Conservation (phyloP, 2,888 invertebrate genomes). For the Tethea ocularis region DNA sequence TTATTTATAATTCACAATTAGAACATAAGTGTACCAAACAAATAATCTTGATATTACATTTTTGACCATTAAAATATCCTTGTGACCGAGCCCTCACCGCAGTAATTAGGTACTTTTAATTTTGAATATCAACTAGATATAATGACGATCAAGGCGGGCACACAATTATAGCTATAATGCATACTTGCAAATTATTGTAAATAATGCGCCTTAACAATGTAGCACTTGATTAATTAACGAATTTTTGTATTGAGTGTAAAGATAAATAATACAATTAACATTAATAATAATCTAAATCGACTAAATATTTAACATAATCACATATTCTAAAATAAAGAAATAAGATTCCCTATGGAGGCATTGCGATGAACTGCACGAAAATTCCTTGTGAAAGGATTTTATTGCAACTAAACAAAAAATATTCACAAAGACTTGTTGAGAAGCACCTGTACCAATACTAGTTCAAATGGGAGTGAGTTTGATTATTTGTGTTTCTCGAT, state of each 20-base stretch:
- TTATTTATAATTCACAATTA: constrained; percentile 81
- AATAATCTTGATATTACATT: constrained; percentile 65
- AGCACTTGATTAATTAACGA: constrained; percentile 60
- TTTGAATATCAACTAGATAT: constrained; percentile 47
- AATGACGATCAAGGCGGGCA: constrained; percentile 51
- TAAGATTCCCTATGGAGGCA: constrained; percentile 67
- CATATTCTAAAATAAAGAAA: constrained; percentile 73
- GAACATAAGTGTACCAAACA: constrained; percentile 70
- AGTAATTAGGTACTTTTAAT: constrained; percentile 45
- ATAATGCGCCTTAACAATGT: constrained; percentile 45
- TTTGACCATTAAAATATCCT: constrained; percentile 46
- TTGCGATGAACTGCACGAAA: constrained; percentile 52
- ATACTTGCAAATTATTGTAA: constrained; percentile 51
- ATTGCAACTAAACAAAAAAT: constrained; percentile 40
- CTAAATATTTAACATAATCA: constrained; percentile 79
- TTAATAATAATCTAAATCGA: constrained; percentile 77
- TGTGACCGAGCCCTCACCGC: constrained; percentile 59
- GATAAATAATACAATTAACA: constrained; percentile 81
- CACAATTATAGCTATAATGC: constrained; percentile 42
- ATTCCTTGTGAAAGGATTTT: constrained; percentile 40
- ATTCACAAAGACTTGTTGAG: constrained; percentile 43
- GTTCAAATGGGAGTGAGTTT: constrained; percentile 46
- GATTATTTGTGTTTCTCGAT: constrained; percentile 44
- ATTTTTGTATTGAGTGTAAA: constrained; percentile 76
- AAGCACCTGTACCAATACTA: constrained; percentile 66